Percentiles rank a stretch among this genome's conserved stretches.
These are phyloP conservation scores for Periophthalmus magnuspinnatus DNA, from an alignment of 2,797 vertebrate genomes.

Conservation along the genomic window DNA sequence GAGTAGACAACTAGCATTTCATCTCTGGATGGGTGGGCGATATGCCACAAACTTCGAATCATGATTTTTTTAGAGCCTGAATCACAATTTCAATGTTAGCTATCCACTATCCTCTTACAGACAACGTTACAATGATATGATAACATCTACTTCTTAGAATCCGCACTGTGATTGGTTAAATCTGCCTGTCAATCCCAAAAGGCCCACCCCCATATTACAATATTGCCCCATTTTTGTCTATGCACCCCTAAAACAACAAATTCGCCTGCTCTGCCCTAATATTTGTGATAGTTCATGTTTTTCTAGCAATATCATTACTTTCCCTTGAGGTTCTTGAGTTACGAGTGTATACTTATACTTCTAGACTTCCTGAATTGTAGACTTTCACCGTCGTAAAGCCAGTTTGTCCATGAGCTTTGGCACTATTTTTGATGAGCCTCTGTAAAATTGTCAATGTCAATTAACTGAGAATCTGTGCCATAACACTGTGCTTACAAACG, in stretches of 20 bases:
- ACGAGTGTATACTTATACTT: not conserved
- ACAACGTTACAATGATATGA: no score
- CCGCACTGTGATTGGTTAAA: not conserved
- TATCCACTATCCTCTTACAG: no score
- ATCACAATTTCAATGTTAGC: not conserved
- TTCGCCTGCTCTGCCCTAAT: not conserved
- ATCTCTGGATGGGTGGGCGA: no score
- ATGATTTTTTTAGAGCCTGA: not conserved
- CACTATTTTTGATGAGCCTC: not conserved
- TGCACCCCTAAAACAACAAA: not conserved
- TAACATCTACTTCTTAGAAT: not conserved
- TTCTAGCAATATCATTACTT: not conserved
- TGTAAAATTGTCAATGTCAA: not conserved
- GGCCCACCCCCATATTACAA: not conserved
- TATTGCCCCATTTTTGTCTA: not conserved
- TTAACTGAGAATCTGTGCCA: not conserved
- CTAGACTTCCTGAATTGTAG: not conserved
- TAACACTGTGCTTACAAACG: not conserved
- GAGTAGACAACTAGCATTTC: no score
- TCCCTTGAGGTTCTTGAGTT: not conserved
- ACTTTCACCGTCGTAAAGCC: not conserved
- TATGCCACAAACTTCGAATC: no score
- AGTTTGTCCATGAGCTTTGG: not conserved
- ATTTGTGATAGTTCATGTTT: not conserved
- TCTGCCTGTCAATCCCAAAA: not conserved